Percentiles rank a stretch among this genome's conserved stretches.
phyloP scores from a whole-genome alignment of 2,888 invertebrate genomes.

The Agrypnus murinus region DNA sequence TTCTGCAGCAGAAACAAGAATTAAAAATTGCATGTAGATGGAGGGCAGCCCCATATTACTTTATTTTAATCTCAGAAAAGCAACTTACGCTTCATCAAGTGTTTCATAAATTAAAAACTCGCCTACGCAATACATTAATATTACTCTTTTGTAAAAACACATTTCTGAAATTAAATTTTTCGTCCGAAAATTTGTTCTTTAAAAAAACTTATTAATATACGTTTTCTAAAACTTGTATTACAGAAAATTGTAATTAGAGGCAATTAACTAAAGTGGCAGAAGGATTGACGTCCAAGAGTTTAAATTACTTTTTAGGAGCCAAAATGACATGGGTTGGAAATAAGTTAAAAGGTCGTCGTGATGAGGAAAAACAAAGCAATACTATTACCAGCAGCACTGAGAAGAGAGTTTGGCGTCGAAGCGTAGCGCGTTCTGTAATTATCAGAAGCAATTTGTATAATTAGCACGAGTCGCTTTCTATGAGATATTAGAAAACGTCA shows the following conservation, averaged over 20 bases:
- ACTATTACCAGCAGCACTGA: no score
- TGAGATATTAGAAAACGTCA: conserved; percentile 38
- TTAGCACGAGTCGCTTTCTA: conserved; percentile 33
- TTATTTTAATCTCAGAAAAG: no score
- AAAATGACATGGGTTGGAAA: conserved; percentile 23
- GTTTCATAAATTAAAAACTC: no score
- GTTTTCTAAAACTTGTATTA: neutral
- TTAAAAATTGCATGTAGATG: no score
- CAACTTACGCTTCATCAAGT: no score
- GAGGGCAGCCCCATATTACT: no score
- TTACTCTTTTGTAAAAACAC: no score
- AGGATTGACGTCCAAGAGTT: conserved; percentile 17
- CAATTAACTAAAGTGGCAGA: conserved; percentile 19
- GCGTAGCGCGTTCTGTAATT: conserved; percentile 26
- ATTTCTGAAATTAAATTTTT: no score
- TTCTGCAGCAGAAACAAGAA: no score
- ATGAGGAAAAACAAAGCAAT: conserved; percentile 25
- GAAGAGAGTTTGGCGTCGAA: conserved; percentile 5
- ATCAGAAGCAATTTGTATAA: conserved; percentile 36
- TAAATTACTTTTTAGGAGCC: conserved; percentile 22
- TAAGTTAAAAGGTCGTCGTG: conserved; percentile 21
- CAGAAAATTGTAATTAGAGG: conserved; percentile 14
- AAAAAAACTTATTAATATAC: no score
- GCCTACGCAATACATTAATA: no score
- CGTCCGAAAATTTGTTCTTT: no score